phyloP scores from a whole-genome alignment of 2,888 invertebrate genomes.

The Drosophila nigricruria region DNA sequence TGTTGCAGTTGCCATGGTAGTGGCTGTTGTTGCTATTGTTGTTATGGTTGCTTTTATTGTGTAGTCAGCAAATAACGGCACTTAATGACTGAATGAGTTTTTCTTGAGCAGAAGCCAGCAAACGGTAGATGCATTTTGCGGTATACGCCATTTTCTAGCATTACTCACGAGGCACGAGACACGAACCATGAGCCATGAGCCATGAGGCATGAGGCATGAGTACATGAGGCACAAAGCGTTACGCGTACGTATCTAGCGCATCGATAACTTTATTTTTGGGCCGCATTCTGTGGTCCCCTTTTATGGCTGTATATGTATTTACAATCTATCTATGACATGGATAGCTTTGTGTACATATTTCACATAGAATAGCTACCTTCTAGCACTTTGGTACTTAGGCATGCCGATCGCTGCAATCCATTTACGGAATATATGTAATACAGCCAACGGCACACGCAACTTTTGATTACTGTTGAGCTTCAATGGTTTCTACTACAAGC shows the following conservation, averaged over 20 bases:
- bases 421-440: slow-evolving; percentile 33
- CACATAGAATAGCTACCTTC: slow-evolving; percentile 15
- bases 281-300: slow-evolving; percentile 52
- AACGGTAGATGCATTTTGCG: slow-evolving; percentile 56
- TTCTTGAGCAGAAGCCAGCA: slow-evolving; percentile 29
- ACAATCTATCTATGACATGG: slow-evolving; percentile 34
- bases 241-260: slow-evolving; percentile 42
- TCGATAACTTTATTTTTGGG: slow-evolving; percentile 76
- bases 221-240: slow-evolving; percentile 49
- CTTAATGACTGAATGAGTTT: slow-evolving; percentile 84
- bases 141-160: slow-evolving; percentile 51
- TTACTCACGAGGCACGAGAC: slow-evolving; percentile 67
- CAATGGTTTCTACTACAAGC: slow-evolving; percentile 19
- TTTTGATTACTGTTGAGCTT: slow-evolving; percentile 54
- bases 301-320: slow-evolving; percentile 41
- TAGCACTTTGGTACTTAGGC: slow-evolving; percentile 9
- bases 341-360: slow-evolving; percentile 22
- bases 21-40: slow-evolving; percentile 44
- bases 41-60: slow-evolving; percentile 79
- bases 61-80: slow-evolving; percentile 84
- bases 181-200: slow-evolving; percentile 43
- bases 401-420: slow-evolving; percentile 41
- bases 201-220: slow-evolving; percentile 5
- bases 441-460: slow-evolving; percentile 43
- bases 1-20: slow-evolving; percentile 15